A percentile compares a stretch with the other conserved stretches of the same genome.
These are phyloP conservation scores for Scolopax mira DNA, from an alignment of 2,113 vertebrate genomes.

Conservation along the genomic window DNA sequence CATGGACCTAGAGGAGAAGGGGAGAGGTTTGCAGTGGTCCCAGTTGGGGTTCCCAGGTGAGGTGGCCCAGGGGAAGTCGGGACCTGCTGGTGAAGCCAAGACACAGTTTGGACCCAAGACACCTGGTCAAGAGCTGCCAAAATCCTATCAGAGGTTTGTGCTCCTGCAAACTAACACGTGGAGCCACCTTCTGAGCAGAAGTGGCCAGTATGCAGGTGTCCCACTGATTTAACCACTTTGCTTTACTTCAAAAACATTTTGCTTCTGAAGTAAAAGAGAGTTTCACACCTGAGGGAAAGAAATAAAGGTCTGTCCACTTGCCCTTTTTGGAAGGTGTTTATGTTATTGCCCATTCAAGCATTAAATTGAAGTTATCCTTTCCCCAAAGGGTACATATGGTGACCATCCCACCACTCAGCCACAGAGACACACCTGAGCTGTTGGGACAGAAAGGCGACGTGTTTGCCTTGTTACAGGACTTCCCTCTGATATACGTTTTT, in stretches of 20 bases:
- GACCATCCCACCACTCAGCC: not conserved
- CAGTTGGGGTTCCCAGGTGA: rapidly evolving
- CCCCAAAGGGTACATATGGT: not conserved
- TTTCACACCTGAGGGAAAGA: not conserved
- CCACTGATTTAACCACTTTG: rapidly evolving
- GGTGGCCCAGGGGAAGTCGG: rapidly evolving
- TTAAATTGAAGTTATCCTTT: constrained; percentile 35
- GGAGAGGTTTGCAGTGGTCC: not conserved
- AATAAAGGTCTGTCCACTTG: not conserved
- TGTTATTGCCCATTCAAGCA: not conserved
- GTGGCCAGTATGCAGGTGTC: rapidly evolving
- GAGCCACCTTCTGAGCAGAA: not conserved
- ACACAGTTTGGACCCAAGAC: not conserved
- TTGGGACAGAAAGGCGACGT: rapidly evolving
- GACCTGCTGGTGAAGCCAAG: not conserved
- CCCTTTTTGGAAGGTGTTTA: not conserved
- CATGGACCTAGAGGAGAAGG: not conserved
- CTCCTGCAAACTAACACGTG: rapidly evolving
- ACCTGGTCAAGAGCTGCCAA: not conserved
- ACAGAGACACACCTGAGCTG: not conserved
- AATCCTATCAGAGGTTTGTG: not conserved
- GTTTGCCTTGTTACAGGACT: rapidly evolving
- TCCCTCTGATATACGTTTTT: not conserved
- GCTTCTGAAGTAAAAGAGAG: not conserved
- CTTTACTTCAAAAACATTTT: not conserved